phyloP scores from a whole-genome alignment of 1,140 invertebrate species.

The Acromyrmex charruanus region DNA sequence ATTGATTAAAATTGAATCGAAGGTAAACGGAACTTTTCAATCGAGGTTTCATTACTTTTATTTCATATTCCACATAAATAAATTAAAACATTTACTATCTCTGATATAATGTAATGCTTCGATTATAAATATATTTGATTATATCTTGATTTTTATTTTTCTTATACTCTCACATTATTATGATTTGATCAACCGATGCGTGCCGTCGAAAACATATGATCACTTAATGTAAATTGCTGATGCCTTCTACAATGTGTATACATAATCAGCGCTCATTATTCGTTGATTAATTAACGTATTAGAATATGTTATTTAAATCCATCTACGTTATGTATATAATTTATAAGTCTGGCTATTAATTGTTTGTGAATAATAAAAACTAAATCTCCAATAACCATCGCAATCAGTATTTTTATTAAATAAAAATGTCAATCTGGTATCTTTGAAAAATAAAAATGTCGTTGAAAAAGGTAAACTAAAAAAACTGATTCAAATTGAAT shows the following conservation, averaged over 20 bases:
- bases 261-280: constrained; percentile 34
- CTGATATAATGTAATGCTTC: not conserved
- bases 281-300: constrained; percentile 30
- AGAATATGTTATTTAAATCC: constrained; percentile 16
- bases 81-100: not conserved
- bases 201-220: constrained; percentile 27
- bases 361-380: not conserved
- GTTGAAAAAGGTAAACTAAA: not conserved
- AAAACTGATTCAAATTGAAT: not conserved
- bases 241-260: constrained; percentile 20
- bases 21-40: not conserved
- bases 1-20: not conserved
- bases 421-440: not conserved
- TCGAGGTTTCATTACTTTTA: too few relatives aligned
- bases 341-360: not conserved
- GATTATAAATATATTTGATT: constrained; percentile 2
- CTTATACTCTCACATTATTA: not conserved
- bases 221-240: constrained; percentile 38
- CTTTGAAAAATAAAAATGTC: too few relatives aligned
- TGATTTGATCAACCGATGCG: not conserved
- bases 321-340: not conserved
- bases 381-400: not conserved
- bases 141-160: not conserved
- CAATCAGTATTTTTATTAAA: not conserved
- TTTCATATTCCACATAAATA: not conserved